A percentile compares a stretch with the other conserved stretches of the same genome.
Conservation (phyloP, 2,113 vertebrate genomes). For the Electrona antarctica region DNA sequence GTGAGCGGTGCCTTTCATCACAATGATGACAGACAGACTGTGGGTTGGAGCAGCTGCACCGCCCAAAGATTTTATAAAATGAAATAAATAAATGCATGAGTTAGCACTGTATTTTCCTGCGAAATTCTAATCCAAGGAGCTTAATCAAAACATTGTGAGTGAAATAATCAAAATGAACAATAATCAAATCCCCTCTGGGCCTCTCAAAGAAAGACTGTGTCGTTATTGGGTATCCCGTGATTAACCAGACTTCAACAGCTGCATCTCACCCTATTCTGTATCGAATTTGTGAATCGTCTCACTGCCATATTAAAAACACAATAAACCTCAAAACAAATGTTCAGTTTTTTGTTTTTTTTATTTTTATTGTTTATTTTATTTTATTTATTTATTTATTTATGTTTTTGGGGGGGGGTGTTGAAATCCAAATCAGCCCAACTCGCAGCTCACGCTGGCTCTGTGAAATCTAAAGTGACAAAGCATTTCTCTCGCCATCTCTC, state of each 20-base stretch:
- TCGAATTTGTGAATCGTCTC: constrained; percentile 63
- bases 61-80: no score
- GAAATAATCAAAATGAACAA: constrained; percentile 53
- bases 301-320: constrained; percentile 69
- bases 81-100: neutral
- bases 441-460: constrained; percentile 57
- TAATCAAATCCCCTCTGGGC: constrained; percentile 57
- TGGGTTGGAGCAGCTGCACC: no score
- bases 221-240: constrained; percentile 36
- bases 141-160: constrained; percentile 56
- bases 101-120: constrained; percentile 10
- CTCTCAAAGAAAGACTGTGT: constrained; percentile 53
- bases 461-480: constrained; percentile 78
- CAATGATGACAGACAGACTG: no score
- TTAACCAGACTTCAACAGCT: constrained; percentile 61
- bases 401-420: constrained; percentile 12
- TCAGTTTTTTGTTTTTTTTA: constrained; percentile 71
- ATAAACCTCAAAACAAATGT: constrained; percentile 77
- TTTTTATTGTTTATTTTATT: no score
- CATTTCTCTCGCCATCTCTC: constrained; percentile 49
- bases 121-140: constrained; percentile 42
- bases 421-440: constrained; percentile 66
- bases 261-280: constrained; percentile 42
- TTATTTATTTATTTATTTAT: no score
- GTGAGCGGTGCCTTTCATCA: no score